phyloP scores from a whole-genome alignment of 30 jellyfish, hydroid and myxozoan genomes.

The Catostylus mosaicus region DNA sequence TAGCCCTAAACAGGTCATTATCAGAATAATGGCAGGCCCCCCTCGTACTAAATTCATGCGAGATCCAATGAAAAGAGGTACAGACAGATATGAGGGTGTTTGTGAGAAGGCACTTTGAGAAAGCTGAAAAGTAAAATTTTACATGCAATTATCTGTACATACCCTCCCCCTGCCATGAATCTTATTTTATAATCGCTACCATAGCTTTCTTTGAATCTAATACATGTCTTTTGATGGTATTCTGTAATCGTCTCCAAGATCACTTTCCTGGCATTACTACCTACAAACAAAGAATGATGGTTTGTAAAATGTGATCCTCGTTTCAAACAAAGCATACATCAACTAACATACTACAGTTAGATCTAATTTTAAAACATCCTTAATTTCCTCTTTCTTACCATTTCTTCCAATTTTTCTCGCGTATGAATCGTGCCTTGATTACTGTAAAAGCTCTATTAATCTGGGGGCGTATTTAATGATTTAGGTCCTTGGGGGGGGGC shows the following conservation, averaged over 20 bases:
- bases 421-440: background rate
- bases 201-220: constrained; percentile 6
- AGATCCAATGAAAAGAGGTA: no score
- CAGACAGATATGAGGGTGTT: background rate
- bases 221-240: background rate
- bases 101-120: background rate
- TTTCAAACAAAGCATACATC: no score
- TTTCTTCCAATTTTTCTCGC: background rate
- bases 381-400: background rate
- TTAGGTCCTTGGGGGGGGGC: background rate
- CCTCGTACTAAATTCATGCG: no score
- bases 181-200: constrained; percentile 9
- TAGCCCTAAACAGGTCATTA: no score
- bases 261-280: background rate
- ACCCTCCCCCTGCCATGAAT: constrained; percentile 25
- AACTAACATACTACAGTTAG: background rate
- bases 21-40: no score
- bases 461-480: background rate
- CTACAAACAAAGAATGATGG: background rate
- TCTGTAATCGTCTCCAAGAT: constrained; percentile 23
- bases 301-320: no score
- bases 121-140: background rate
- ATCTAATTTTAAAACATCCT: background rate
- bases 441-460: no score
- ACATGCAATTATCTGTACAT: background rate